Evolutionary conservation across 2,113 vertebrate genomes (phyloP).

Genomic region (Damaliscus lunatus): DNA sequence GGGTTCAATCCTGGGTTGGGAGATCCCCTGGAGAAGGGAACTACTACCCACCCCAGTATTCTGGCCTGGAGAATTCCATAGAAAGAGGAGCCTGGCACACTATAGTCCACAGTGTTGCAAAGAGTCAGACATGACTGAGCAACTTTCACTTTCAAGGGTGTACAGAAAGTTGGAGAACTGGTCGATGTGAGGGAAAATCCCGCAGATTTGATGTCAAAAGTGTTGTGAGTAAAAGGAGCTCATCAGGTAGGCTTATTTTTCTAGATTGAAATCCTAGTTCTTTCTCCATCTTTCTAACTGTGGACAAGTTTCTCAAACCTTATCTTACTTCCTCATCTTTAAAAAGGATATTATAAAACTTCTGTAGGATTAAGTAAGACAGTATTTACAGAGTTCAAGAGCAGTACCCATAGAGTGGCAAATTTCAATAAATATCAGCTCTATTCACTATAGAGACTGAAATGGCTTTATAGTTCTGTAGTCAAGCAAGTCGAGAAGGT

Average conservation of each 20-base stretch:
- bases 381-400: not conserved
- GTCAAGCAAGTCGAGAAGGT: not conserved
- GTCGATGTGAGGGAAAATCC: not conserved
- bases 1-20: not conserved
- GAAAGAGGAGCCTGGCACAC: not conserved
- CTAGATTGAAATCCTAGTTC: not conserved
- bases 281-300: not conserved
- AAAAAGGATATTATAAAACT: not conserved
- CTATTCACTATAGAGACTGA: not conserved
- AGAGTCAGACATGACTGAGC: not conserved
- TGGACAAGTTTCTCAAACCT: not conserved
- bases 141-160: not conserved
- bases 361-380: not conserved
- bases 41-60: not conserved
- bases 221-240: not conserved
- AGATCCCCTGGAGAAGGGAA: not conserved
- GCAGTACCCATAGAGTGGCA: not conserved
- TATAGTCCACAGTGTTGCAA: not conserved
- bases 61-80: not conserved
- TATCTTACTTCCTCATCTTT: not conserved
- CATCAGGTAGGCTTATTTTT: not conserved
- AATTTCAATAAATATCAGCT: not conserved
- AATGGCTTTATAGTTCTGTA: not conserved
- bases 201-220: not conserved
- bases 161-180: not conserved